phyloP scores from a whole-genome alignment of 2,888 invertebrate species.

The Drosophila setosimentum region DNA sequence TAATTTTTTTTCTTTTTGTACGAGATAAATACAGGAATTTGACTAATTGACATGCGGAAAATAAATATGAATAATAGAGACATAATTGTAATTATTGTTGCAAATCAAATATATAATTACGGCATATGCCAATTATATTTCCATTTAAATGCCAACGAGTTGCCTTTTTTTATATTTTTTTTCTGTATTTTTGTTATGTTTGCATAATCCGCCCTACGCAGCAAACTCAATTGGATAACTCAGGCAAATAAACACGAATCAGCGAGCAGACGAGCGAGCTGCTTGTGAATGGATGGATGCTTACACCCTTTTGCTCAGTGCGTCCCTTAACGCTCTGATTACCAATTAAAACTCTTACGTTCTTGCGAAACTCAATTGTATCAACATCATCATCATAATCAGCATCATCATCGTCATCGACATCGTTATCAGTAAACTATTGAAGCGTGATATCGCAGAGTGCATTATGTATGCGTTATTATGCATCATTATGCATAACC shows the following conservation, averaged over 20 bases:
- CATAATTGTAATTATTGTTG: conserved; percentile 65
- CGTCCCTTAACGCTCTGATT: conserved; percentile 56
- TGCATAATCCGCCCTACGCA: conserved; percentile 42
- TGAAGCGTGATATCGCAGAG: conserved; percentile 59
- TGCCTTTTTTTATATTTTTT: conserved; percentile 18
- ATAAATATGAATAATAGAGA: conserved; percentile 60
- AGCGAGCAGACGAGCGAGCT: conserved; percentile 13
- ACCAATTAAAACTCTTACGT: conserved; percentile 70
- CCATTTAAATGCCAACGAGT: conserved; percentile 55
- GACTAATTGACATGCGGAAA: conserved; percentile 67
- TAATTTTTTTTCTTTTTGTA: conserved; percentile 4
- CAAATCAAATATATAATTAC: conserved; percentile 62
- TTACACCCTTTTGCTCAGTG: conserved; percentile 8
- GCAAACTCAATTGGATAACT: conserved; percentile 54
- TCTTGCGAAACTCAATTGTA: conserved; percentile 61
- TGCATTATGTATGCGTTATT: conserved; percentile 46
- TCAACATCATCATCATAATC: conserved; percentile 4
- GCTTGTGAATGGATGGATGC: neutral
- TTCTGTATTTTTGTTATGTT: conserved; percentile 25
- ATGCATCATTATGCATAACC: conserved; percentile 34
- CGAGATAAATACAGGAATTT: conserved; percentile 52
- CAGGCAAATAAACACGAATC: conserved; percentile 57
- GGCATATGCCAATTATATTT: conserved; percentile 70
- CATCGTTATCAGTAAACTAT: conserved; percentile 11
- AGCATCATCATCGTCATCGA: conserved; percentile 24